phyloP scores from a whole-genome alignment of 1,140 invertebrate genomes.

The Diachasmimorpha longicaudata region DNA sequence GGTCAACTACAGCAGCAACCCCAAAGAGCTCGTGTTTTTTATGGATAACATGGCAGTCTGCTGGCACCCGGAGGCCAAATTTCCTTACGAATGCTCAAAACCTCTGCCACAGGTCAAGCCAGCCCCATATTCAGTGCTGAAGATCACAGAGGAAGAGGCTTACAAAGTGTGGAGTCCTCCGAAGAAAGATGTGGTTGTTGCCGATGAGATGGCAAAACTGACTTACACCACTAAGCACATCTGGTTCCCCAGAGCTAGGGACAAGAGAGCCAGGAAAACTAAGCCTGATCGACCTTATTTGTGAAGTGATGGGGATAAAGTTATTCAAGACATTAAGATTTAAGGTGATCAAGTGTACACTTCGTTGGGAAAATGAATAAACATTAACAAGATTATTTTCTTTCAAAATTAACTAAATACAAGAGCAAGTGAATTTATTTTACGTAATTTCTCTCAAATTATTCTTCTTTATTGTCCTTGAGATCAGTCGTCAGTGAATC shows the following conservation, averaged over 20 bases:
- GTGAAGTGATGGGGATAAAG: constrained; percentile 54
- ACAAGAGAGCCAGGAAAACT: constrained; percentile 72
- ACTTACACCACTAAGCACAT: constrained; percentile 82
- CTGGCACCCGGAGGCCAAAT: constrained; percentile 82
- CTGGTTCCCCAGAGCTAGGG: constrained; percentile 76
- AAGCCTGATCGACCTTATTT: constrained; percentile 76
- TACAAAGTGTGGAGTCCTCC: constrained; percentile 66
- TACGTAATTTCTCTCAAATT: neutral
- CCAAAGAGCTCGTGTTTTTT: constrained; percentile 66
- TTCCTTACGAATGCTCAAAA: constrained; percentile 84
- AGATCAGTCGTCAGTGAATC: neutral
- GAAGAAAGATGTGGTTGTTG: constrained; percentile 66
- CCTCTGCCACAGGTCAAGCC: constrained; percentile 67
- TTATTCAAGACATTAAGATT: neutral
- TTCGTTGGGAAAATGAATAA: neutral
- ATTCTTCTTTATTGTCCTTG: neutral
- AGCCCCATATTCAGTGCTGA: constrained; percentile 64
- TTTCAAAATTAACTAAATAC: neutral
- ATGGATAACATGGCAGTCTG: constrained; percentile 81
- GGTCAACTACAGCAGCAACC: constrained; percentile 39
- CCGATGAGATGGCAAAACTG: constrained; percentile 74
- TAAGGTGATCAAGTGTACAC: neutral
- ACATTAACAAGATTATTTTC: neutral
- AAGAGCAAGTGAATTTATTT: neutral
- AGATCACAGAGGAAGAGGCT: constrained; percentile 69